phyloP scores from a whole-genome alignment of 2,888 invertebrate species.

The Standfussiana lucernea region DNA sequence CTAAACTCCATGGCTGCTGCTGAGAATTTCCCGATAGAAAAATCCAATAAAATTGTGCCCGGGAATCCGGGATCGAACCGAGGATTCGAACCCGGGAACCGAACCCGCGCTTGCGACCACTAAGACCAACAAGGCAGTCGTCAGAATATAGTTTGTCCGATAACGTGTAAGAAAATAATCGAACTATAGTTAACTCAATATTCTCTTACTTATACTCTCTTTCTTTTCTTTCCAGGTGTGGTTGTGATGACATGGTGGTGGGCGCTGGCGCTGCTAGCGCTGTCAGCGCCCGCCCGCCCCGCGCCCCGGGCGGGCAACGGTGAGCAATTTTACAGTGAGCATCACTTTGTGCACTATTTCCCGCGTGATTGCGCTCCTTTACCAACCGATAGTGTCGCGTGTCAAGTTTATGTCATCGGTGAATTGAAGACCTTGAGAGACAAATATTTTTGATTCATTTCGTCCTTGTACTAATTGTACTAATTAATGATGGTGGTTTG shows the following conservation, averaged over 20 bases:
- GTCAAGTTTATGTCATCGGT: slow-evolving; percentile 47
- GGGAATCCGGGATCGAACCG: no score
- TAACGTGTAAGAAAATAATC: background rate
- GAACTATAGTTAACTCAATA: background rate
- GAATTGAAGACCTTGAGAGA: background rate
- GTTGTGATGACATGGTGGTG: slow-evolving; percentile 91
- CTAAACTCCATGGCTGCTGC: background rate
- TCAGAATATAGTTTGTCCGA: background rate
- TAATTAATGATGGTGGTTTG: background rate
- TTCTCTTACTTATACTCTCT: background rate
- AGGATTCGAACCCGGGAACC: background rate
- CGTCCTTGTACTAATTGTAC: background rate
- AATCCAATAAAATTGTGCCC: background rate
- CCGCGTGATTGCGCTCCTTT: slow-evolving; percentile 58
- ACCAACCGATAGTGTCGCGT: slow-evolving; percentile 36
- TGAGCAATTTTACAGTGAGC: slow-evolving; percentile 90
- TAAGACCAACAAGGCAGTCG: background rate
- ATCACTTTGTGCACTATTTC: slow-evolving; percentile 79
- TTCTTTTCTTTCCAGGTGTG: slow-evolving; percentile 84
- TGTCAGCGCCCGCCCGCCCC: slow-evolving; percentile 86
- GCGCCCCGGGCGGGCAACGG: slow-evolving; percentile 89
- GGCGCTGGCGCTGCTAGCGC: slow-evolving; percentile 88
- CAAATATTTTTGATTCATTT: background rate
- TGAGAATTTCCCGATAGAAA: background rate
- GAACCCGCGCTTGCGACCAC: background rate